Evolutionary conservation across 2,113 vertebrate genomes (phyloP), one percentile per base, ranked within the genome.

Genomic region (Leiothrix lutea): DNA sequence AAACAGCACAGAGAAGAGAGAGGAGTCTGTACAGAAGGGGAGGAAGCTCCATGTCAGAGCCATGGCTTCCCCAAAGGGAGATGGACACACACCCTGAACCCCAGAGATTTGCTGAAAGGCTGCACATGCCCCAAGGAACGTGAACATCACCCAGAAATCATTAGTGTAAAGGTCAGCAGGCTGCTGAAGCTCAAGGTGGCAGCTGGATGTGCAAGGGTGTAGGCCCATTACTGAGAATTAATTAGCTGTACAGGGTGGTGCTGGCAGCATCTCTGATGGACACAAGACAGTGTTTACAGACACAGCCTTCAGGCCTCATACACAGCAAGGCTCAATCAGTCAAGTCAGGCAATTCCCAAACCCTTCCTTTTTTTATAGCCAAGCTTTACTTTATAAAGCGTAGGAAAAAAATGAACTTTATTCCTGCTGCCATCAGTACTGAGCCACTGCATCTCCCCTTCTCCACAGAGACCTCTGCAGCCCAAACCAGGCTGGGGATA

Each of bases 211-310:
- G 4, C 12, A 66, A 48, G 50, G 6, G 6, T 33, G 28, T 3
- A 56, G 31, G 26, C 29, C 20, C 54, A 1, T 14, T 36, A 38
- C 4, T 48, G 31, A 72, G 15, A 73, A 22, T 9, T 51, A 38
- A 35, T 35, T 31, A 42, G 16, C 25, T 42, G 1, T 2, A 9
- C 0, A 23, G 8, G 1, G 4, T 38, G 79, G 5, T 6, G 21
- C 3, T 57, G 15, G 56, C 33, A 40, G 48, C 12, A 9, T 17
- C 56, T 36, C 35, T 31, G 42, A 67, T 25, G 25, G 14, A 16
- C 25, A 50, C 14, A 72, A 26, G 15, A 23, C 19, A 38, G 11
- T 6, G 15, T 36, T 94, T 73, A 65, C 35, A 80, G 69, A 74
- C 35, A 66, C 1, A 67, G 38, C 17, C 42, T 67, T 28, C 35